Evolutionary conservation across 2,888 invertebrate species (phyloP), one percentile per base, ranked within the genome.

Genomic region (Watsonalla cultraria): DNA sequence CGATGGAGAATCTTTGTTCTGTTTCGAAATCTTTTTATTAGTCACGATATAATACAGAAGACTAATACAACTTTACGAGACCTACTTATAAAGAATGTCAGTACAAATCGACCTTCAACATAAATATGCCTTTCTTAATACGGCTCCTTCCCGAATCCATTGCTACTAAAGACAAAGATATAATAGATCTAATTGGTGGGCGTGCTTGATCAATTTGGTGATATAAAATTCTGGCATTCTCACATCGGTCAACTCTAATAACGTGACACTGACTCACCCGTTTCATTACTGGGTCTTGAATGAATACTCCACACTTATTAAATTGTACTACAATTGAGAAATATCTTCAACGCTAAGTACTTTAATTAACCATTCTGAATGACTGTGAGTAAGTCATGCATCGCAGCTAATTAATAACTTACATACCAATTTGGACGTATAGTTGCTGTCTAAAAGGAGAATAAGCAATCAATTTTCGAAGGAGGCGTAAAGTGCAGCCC

Each of bases 401-500:
- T 51, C 54, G 62, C 65, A 60, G 58, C 57, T 57, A 60, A 80
- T 81, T 76, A 77, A 75, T 76, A 76, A 76, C 72, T 72, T 68
- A 75, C 75, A 73, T 67, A 77, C 76, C 73, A 76, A 76, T 78
- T 82, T 72, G 65, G 70, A 59, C 56, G 62, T 65, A 64, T 62
- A 66, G 71, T 71, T 76, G 77, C 79, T 82, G 80, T 60, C 71
- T 73, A 73, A 76, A 78, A 76, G 70, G 65, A 77, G 75, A 76
- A 76, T 69, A 75, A 74, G 74, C 78, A 76, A 83, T 83, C 80
- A 79, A 78, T 80, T 82, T 76, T 70, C 66, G 71, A 72, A 73
- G 73, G 70, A 78, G 82, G 81, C 82, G 83, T 74, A 80, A 84
- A 83, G 82, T 82, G 80, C 68, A 74, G 74, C 76, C 64, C 69